A percentile compares a stretch with the other conserved stretches of the same genome.
Evolutionary conservation across 2,888 invertebrate species (phyloP).

Genomic region (Sminthurides aquaticus): DNA sequence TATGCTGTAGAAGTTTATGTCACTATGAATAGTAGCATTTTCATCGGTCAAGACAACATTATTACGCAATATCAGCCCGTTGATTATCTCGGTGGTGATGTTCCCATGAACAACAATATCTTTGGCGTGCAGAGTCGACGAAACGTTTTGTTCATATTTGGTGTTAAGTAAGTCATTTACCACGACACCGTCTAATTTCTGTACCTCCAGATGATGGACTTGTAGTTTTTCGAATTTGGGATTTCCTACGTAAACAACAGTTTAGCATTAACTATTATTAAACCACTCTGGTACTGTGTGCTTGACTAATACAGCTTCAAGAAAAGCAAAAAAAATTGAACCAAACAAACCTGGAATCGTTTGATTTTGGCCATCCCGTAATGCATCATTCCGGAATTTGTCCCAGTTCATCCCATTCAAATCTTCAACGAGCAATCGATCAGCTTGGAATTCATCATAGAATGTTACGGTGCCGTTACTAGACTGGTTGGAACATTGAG

Average conservation of each 20-base stretch:
- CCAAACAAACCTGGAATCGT: conserved; percentile 26
- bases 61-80: conserved; percentile 17
- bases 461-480: conserved; percentile 23
- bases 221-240: conserved; percentile 13
- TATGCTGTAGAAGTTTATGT: conserved; percentile 23
- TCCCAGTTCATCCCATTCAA: conserved; percentile 29
- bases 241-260: background rate
- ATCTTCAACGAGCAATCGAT: conserved; percentile 5
- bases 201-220: conserved; percentile 16
- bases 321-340: background rate
- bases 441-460: conserved; percentile 2
- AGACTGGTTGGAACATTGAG: conserved; percentile 15
- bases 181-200: conserved; percentile 24
- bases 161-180: conserved; percentile 21
- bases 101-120: conserved; percentile 7
- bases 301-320: background rate
- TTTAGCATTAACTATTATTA: no score
- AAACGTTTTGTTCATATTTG: conserved; percentile 14
- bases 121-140: conserved; percentile 12
- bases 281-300: background rate
- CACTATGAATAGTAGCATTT: conserved; percentile 25
- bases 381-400: conserved; percentile 23
- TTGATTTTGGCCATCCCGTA: conserved; percentile 29
- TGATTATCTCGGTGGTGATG: conserved; percentile 9
- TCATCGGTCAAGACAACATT: conserved; percentile 17